Evolutionary conservation across 2,888 invertebrate species (phyloP).

Genomic region (Phymatocera aterrima): DNA sequence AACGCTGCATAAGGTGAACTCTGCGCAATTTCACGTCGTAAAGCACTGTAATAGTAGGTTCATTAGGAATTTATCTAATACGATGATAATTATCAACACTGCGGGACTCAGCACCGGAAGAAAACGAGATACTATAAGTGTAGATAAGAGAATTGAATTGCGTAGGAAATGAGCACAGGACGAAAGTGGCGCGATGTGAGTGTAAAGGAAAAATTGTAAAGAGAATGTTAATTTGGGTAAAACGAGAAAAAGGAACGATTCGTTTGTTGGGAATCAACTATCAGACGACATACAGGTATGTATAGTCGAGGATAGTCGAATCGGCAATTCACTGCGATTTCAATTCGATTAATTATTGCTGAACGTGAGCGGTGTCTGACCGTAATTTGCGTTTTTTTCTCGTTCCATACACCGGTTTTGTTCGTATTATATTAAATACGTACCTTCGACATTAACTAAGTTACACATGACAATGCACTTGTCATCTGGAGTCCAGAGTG

Average conservation of each 20-base stretch:
- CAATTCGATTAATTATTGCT: too few species aligned
- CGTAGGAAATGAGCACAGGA: background rate
- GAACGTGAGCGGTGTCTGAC: too few species aligned
- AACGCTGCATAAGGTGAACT: background rate
- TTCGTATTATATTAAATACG: too few species aligned
- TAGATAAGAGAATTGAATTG: background rate
- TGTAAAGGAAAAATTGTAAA: background rate
- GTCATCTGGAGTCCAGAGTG: constrained; percentile 23
- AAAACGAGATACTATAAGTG: background rate
- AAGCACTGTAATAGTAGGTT: constrained; percentile 25
- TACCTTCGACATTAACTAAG: background rate
- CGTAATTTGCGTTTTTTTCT: background rate
- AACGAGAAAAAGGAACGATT: too few species aligned
- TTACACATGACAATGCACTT: constrained; percentile 22
- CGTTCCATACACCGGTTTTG: background rate
- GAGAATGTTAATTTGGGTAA: too few species aligned
- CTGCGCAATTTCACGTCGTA: background rate
- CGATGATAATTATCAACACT: constrained; percentile 15
- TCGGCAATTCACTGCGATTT: too few species aligned
- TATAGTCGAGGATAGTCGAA: too few species aligned
- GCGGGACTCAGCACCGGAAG: background rate
- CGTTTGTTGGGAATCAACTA: too few species aligned
- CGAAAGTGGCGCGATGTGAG: background rate
- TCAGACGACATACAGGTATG: too few species aligned
- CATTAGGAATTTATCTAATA: constrained; percentile 20